phyloP scores from a whole-genome alignment of 2,797 vertebrate species.

The Alca torda region DNA sequence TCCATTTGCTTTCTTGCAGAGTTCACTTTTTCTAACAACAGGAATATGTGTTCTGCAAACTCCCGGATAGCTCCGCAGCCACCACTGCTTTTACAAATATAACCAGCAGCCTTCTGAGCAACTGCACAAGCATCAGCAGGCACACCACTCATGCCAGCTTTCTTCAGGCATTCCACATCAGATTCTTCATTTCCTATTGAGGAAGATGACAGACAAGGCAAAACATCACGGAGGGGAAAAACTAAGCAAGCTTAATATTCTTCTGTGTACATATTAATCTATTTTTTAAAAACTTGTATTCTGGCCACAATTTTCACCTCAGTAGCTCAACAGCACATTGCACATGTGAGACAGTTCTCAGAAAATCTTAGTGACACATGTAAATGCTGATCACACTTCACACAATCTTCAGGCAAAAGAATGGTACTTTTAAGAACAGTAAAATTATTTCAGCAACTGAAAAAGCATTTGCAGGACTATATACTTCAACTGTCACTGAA shows the following conservation, averaged over 20 bases:
- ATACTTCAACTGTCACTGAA: not conserved
- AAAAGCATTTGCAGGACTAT: not conserved
- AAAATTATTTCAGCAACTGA: not conserved
- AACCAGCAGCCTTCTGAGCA: slow-evolving; percentile 82
- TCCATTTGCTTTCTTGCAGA: slow-evolving; percentile 72
- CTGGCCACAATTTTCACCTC: not conserved
- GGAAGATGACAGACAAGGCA: not conserved
- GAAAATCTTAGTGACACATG: not conserved
- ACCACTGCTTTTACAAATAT: slow-evolving; percentile 78
- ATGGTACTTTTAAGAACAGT: not conserved
- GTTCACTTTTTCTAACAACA: slow-evolving; percentile 81
- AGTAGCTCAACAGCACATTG: not conserved
- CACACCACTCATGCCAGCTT: slow-evolving; percentile 83
- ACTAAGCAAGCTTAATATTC: not conserved
- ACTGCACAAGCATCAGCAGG: slow-evolving; percentile 78
- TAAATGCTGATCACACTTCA: not conserved
- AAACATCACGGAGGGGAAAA: not conserved
- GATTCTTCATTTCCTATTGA: slow-evolving; percentile 81
- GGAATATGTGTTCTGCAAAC: slow-evolving; percentile 87
- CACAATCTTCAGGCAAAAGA: not conserved
- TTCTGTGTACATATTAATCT: accelerated
- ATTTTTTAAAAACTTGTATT: not conserved
- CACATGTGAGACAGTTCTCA: not conserved
- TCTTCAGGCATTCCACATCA: slow-evolving; percentile 84
- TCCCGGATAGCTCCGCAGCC: slow-evolving; percentile 86